A percentile compares a stretch with the other conserved stretches of the same genome.
Conservation (phyloP, 2,888 invertebrate species). For the Griposia aprilina region DNA sequence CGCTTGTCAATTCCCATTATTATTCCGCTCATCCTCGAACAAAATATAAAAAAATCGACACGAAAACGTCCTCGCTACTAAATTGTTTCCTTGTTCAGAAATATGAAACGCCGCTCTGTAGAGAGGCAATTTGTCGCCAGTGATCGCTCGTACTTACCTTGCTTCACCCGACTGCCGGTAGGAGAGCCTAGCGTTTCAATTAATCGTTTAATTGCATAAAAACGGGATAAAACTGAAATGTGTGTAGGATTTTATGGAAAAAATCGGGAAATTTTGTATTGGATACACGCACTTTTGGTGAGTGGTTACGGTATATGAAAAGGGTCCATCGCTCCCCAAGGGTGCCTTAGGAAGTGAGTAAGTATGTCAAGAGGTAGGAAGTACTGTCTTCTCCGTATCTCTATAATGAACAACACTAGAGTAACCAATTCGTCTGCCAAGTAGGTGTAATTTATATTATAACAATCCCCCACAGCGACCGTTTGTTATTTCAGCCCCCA, state of each 20-base stretch:
- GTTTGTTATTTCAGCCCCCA: background rate
- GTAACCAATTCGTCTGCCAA: slow-evolving; percentile 21
- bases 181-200: slow-evolving; percentile 61
- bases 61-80: slow-evolving; percentile 62
- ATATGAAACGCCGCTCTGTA: slow-evolving; percentile 68
- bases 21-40: slow-evolving; percentile 55
- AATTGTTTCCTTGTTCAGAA: slow-evolving; percentile 74
- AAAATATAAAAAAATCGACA: slow-evolving; percentile 61
- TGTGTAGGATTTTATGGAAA: slow-evolving; percentile 18
- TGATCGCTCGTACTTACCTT: slow-evolving; percentile 65
- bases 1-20: slow-evolving; percentile 60
- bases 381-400: slow-evolving; percentile 7
- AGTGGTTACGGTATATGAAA: slow-evolving; percentile 35
- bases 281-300: slow-evolving; percentile 33
- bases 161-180: slow-evolving; percentile 42
- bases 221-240: slow-evolving; percentile 38
- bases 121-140: slow-evolving; percentile 75
- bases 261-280: slow-evolving; percentile 16
- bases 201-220: slow-evolving; percentile 68
- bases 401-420: slow-evolving; percentile 7
- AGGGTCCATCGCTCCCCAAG: slow-evolving; percentile 50
- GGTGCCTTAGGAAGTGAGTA: slow-evolving; percentile 33
- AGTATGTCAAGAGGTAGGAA: slow-evolving; percentile 43
- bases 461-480: too few species aligned
- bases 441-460: background rate